phyloP scores from a whole-genome alignment of 2,888 invertebrate genomes.

The Drosophila koepferae region DNA sequence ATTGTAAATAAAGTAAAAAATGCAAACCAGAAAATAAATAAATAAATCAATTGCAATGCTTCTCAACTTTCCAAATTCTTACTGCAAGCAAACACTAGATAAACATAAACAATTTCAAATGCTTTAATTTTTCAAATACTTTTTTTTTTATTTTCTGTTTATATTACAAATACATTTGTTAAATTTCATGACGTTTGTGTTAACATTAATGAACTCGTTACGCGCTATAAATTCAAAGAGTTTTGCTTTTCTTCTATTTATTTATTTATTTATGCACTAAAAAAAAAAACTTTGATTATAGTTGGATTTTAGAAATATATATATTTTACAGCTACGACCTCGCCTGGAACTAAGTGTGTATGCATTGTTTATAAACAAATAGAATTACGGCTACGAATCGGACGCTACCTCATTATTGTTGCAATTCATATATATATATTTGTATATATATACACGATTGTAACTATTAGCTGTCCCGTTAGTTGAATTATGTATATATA shows the following conservation, averaged over 20 bases:
- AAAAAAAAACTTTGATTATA: constrained; percentile 51
- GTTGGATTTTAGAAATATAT: constrained; percentile 21
- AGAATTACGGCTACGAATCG: constrained; percentile 56
- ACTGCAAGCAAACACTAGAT: too few species aligned
- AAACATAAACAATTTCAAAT: background rate
- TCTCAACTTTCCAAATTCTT: too few species aligned
- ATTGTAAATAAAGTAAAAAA: too few species aligned
- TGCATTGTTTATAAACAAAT: constrained; percentile 27
- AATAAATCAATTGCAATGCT: too few species aligned
- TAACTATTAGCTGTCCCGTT: constrained; percentile 6
- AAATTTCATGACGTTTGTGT: constrained; percentile 27
- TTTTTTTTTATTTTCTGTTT: constrained; percentile 43
- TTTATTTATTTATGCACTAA: constrained; percentile 52
- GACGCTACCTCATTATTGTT: constrained; percentile 41
- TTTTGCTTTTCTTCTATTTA: constrained; percentile 34
- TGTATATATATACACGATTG: background rate
- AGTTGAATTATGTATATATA: constrained; percentile 10
- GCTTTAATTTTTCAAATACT: constrained; percentile 16
- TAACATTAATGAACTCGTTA: constrained; percentile 74
- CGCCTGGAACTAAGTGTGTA: constrained; percentile 20
- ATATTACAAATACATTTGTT: constrained; percentile 55
- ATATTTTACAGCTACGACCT: constrained; percentile 52
- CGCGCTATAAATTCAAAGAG: constrained; percentile 78
- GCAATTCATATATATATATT: constrained; percentile 28
- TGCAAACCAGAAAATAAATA: too few species aligned